phyloP scores from a whole-genome alignment of 2,888 invertebrate species.

The Rhogogaster chlorosoma region DNA sequence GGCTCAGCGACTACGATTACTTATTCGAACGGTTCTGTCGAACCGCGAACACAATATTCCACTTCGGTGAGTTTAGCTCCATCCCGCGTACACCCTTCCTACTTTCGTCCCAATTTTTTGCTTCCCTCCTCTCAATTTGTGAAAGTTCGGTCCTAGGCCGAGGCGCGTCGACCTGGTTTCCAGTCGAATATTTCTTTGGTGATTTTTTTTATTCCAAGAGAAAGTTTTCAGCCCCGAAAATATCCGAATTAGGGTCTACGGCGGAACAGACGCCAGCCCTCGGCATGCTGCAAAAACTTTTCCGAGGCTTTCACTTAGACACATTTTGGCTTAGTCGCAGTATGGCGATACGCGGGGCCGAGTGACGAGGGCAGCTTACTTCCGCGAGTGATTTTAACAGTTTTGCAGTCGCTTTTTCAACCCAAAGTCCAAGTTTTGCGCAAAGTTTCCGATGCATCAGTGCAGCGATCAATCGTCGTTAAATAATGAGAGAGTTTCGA shows the following conservation, averaged over 20 bases:
- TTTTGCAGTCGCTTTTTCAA: background rate
- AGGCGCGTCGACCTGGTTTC: conserved; percentile 51
- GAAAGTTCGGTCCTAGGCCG: conserved; percentile 24
- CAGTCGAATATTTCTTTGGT: conserved; percentile 27
- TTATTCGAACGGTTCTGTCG: conserved; percentile 30
- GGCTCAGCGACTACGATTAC: conserved; percentile 10
- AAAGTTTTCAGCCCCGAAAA: conserved; percentile 49
- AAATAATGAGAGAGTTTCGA: background rate
- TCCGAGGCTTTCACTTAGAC: background rate
- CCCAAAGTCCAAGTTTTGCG: background rate
- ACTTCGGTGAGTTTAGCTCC: conserved; percentile 9
- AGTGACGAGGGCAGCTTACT: background rate
- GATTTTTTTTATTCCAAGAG: conserved; percentile 56
- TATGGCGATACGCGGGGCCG: background rate
- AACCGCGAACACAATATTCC: conserved; percentile 43
- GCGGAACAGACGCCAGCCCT: background rate
- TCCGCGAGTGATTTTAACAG: background rate
- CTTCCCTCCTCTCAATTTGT: conserved; percentile 1
- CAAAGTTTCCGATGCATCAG: background rate
- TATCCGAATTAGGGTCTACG: background rate
- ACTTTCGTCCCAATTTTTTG: conserved; percentile 33
- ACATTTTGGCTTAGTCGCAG: background rate
- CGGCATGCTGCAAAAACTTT: conserved; percentile 11
- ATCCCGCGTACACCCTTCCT: background rate
- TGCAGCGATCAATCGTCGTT: background rate